Base-by-base conservation (phyloP, 2,888 invertebrate genomes). In the Lamproptera curius region DNA sequence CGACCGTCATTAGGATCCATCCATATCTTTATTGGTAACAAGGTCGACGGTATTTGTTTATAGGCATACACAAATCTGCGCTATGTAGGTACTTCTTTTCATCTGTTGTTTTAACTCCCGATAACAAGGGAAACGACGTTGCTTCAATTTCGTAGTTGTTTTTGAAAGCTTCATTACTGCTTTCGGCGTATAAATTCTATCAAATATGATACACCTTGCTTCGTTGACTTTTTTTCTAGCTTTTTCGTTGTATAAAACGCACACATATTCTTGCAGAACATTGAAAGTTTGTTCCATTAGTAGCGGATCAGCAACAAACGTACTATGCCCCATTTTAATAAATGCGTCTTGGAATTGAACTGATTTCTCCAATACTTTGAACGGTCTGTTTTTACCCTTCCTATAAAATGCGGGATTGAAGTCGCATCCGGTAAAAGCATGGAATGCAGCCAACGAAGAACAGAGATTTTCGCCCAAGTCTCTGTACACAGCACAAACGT, bases 51-150 rank as follows among this genome's bases (percentile, higher is more conserved):
- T 53, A 52, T 31, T 54, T 57, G 46, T 50, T 49, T 53, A 46
- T 53, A 54, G 46, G 55, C 56, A 56, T 56, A 55, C 52, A 52
- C 51, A 55, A 54, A 59, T 58, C 49, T 54, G 54, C 50, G 58
- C 55, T 48, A 56, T 55, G 50, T 56, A 57, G 41, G 40, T 54
- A 44, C 44, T 50, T 54, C 54, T 55, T 35, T 50, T 49, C 55
- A 58, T 16, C 13, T 58, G 58, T 43, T 56, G 55, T 20, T 53
- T 15, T 38, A 55, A 55, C 50, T 56, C 50, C 42, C 42, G 42
- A 34, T 38, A 39, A 46, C 44, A 56, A 56, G 48, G 52, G 52
- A 52, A 52, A 52, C 48, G 52, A 48, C 45, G 45, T 49, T 48
- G 48, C 45, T 52, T 52, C 39, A 48, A 52, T 46, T 51, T 48